Percentiles rank a stretch among this genome's conserved stretches.
phyloP scores from a whole-genome alignment of 2,797 vertebrate species.

The Pyrocephalus nanus region DNA sequence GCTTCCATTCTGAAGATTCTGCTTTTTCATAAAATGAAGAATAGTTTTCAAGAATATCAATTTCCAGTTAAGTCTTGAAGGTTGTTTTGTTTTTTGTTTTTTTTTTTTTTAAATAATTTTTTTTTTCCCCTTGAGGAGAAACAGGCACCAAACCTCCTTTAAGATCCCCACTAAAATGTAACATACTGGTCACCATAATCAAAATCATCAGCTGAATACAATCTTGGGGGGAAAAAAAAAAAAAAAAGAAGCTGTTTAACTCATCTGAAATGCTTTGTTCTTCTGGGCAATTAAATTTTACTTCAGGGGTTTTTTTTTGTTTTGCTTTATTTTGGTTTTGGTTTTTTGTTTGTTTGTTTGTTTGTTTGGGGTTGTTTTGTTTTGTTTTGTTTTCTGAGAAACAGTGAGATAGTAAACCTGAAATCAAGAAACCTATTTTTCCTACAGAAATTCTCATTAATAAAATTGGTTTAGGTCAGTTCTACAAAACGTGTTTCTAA shows the following conservation, averaged over 20 bases:
- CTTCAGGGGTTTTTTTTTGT: not conserved
- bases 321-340: no score
- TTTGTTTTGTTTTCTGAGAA: not conserved
- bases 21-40: not conserved
- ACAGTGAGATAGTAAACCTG: not conserved
- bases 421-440: not conserved
- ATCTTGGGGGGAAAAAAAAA: not conserved
- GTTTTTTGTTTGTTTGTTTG: no score
- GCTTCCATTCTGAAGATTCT: not conserved
- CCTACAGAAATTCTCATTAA: not conserved
- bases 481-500: not conserved
- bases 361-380: no score
- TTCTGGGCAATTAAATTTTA: not conserved
- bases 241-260: not conserved
- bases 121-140: not conserved
- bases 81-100: fast-evolving
- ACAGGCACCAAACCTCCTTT: not conserved
- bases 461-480: not conserved
- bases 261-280: not conserved
- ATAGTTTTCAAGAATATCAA: not conserved
- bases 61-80: not conserved
- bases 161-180: not conserved
- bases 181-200: not conserved
- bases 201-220: not conserved
- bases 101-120: no score